phyloP scores from a whole-genome alignment of 2,113 vertebrate genomes.

The Connochaetes taurinus region DNA sequence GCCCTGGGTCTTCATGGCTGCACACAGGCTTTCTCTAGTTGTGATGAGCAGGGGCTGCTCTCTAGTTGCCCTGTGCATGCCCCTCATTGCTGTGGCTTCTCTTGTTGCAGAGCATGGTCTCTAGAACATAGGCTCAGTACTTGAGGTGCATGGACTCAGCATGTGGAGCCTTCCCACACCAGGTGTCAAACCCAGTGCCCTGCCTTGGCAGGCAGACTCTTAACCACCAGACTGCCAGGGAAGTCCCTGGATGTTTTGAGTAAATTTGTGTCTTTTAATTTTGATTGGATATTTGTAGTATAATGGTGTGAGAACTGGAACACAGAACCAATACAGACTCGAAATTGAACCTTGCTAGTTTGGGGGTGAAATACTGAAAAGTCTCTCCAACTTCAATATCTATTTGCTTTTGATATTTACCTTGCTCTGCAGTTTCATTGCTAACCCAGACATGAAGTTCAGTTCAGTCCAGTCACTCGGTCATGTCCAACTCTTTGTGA shows the following conservation, averaged over 20 bases:
- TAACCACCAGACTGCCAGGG: not conserved
- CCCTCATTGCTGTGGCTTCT: not conserved
- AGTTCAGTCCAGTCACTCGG: not conserved
- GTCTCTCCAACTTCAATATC: not conserved
- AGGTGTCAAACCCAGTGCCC: not conserved
- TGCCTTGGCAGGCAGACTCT: not conserved
- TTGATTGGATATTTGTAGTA: not conserved
- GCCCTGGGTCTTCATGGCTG: not conserved
- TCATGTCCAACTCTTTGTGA: not conserved
- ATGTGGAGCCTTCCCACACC: not conserved
- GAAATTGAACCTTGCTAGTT: not conserved
- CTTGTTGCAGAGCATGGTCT: not conserved
- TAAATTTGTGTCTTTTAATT: not conserved
- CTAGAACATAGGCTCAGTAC: not conserved
- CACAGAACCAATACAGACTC: not conserved
- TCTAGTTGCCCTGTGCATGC: not conserved
- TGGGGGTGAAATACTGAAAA: not conserved
- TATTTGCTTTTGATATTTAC: not conserved
- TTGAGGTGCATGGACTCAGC: not conserved
- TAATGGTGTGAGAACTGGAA: not conserved
- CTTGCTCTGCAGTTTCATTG: not conserved
- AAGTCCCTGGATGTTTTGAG: not conserved
- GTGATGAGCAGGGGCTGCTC: not conserved
- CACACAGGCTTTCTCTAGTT: not conserved
- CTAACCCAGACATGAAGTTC: not conserved